Conservation (phyloP, 1,140 invertebrate species). For the Limonius californicus region DNA sequence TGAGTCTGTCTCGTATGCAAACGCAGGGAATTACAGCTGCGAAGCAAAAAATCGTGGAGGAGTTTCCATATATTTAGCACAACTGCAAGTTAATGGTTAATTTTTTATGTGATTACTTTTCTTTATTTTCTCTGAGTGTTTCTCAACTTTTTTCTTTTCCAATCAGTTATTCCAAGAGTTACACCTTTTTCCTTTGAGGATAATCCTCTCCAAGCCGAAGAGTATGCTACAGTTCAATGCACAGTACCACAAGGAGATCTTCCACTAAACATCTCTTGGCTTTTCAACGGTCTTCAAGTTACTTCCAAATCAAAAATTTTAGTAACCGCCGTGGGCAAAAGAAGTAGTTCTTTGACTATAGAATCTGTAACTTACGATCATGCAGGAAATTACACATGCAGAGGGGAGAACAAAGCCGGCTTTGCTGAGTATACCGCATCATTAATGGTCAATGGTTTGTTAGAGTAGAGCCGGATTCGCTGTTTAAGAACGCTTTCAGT, state of each 20-base stretch:
- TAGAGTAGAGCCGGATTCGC: background rate
- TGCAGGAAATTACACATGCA: constrained; percentile 74
- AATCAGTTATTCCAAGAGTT: constrained; percentile 62
- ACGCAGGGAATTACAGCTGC: constrained; percentile 80
- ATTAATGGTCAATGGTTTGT: constrained; percentile 61
- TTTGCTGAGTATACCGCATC: constrained; percentile 62
- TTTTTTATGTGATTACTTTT: background rate
- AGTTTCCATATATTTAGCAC: constrained; percentile 59
- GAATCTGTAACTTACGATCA: constrained; percentile 68
- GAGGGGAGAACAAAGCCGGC: constrained; percentile 72
- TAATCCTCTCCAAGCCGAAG: constrained; percentile 64
- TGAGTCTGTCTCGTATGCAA: constrained; percentile 65
- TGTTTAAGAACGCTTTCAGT: constrained; percentile 36
- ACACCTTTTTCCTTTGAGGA: constrained; percentile 65
- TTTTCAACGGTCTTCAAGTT: constrained; percentile 54
- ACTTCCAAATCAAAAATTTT: constrained; percentile 49
- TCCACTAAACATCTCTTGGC: constrained; percentile 64
- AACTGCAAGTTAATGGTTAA: constrained; percentile 68
- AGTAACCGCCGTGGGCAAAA: constrained; percentile 48
- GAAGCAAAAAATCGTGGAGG: constrained; percentile 67
- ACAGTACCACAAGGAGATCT: constrained; percentile 67
- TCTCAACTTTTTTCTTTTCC: constrained; percentile 19
- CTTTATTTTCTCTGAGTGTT: constrained; percentile 23
- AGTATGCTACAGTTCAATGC: constrained; percentile 70
- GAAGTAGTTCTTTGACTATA: constrained; percentile 57